These are phyloP conservation scores for Pseudomyrmex cubaensis DNA, from an alignment of 1,140 invertebrate species.

Conservation along the genomic window DNA sequence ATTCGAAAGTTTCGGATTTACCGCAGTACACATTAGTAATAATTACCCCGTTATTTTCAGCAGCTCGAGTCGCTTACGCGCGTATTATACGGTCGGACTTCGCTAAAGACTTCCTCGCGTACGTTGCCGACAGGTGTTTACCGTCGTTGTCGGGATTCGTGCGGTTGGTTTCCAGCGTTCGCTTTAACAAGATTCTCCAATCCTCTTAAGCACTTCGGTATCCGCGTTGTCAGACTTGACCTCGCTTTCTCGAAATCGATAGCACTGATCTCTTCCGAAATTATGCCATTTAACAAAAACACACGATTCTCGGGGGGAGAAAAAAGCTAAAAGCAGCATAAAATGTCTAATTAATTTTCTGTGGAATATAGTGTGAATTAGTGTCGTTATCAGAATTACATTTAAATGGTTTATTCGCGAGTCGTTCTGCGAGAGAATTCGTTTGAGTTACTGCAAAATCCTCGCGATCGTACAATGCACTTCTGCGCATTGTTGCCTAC, in stretches of 20 bases:
- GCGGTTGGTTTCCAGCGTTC: slow-evolving; percentile 78
- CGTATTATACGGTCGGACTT: slow-evolving; percentile 44
- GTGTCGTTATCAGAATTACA: not conserved
- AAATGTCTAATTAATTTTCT: too few species aligned
- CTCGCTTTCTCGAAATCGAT: slow-evolving; percentile 71
- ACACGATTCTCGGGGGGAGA: not conserved
- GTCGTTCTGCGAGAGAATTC: not conserved
- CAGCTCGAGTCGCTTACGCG: slow-evolving; percentile 32
- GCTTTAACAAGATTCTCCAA: slow-evolving; percentile 82
- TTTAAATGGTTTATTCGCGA: not conserved
- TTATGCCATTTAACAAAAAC: not conserved
- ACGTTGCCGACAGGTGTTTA: slow-evolving; percentile 46
- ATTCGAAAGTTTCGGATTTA: slow-evolving; percentile 26
- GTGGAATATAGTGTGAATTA: not conserved
- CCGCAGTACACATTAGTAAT: slow-evolving; percentile 29
- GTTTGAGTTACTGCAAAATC: not conserved
- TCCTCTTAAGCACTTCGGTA: slow-evolving; percentile 78
- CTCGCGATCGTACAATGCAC: slow-evolving; percentile 47
- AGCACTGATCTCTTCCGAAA: slow-evolving; percentile 2
- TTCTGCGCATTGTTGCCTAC: slow-evolving; percentile 59
- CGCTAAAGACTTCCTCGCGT: slow-evolving; percentile 44
- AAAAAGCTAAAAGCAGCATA: not conserved
- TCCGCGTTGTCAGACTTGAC: slow-evolving; percentile 73
- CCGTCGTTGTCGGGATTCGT: slow-evolving; percentile 80
- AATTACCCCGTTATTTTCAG: slow-evolving; percentile 49